Conservation (phyloP, 2,797 vertebrate genomes). For the Schizopygopsis malacanthus region DNA sequence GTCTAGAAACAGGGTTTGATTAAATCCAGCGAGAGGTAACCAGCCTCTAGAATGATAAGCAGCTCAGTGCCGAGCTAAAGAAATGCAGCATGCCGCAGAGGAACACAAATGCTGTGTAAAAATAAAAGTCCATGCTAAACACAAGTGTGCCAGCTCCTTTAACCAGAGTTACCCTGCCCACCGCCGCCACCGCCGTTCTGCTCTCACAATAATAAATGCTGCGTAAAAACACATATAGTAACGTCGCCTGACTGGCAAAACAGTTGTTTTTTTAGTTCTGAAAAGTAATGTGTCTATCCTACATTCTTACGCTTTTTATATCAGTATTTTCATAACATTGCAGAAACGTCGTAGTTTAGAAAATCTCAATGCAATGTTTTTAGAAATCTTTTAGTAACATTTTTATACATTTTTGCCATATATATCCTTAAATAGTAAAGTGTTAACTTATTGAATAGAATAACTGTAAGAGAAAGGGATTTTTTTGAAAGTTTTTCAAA, state of each 20-base stretch:
- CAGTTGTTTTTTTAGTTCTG: not conserved
- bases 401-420: too few species aligned
- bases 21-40: slow-evolving; percentile 34
- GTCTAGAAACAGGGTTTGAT: slow-evolving; percentile 45
- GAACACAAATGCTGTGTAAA: slow-evolving; percentile 22
- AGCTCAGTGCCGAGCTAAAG: slow-evolving; percentile 21
- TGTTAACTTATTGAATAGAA: not conserved
- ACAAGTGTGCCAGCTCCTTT: slow-evolving; percentile 1
- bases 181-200: not conserved
- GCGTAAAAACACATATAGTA: not conserved
- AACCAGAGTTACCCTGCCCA: not conserved
- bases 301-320: not conserved
- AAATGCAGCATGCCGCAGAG: slow-evolving; percentile 22
- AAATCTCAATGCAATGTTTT: not conserved
- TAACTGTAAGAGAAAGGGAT: too few species aligned
- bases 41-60: slow-evolving; percentile 49
- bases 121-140: slow-evolving; percentile 21
- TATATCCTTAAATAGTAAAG: not conserved
- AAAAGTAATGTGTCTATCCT: not conserved
- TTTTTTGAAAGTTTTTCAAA: too few species aligned
- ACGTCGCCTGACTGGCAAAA: not conserved
- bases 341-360: not conserved
- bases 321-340: not conserved
- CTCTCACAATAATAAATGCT: not conserved
- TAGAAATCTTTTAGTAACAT: not conserved